Evolutionary conservation across 2,888 invertebrate species (phyloP).

Genomic region (Cremastinae sp.): DNA sequence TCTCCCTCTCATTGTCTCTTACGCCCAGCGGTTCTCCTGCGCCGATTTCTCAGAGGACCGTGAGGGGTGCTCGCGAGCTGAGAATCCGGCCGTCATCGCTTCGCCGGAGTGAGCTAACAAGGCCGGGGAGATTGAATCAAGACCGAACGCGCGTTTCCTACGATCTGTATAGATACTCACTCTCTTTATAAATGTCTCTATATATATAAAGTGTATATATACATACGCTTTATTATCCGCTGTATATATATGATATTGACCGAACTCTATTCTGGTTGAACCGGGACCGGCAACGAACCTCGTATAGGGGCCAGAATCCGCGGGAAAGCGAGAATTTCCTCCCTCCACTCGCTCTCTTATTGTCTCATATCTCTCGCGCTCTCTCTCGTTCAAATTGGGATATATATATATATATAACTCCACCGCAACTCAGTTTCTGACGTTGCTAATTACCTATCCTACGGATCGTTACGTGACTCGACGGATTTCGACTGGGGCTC

Average conservation of each 20-base stretch:
- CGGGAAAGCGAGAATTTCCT: slow-evolving; percentile 6
- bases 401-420: slow-evolving; percentile 43
- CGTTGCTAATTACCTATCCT: slow-evolving; percentile 63
- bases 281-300: slow-evolving; percentile 35
- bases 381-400: slow-evolving; percentile 32
- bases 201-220: slow-evolving; percentile 13
- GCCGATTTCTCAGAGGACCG: slow-evolving; percentile 26
- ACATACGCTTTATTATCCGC: neutral
- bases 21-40: neutral
- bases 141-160: slow-evolving; percentile 65
- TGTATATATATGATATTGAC: too few species aligned
- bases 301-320: slow-evolving; percentile 18
- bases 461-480: slow-evolving; percentile 65
- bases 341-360: slow-evolving; percentile 3
- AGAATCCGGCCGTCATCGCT: slow-evolving; percentile 45
- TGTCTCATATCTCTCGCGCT: neutral
- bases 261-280: slow-evolving; percentile 56
- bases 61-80: slow-evolving; percentile 33
- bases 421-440: slow-evolving; percentile 47
- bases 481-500: slow-evolving; percentile 59
- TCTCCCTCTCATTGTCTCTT: neutral
- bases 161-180: slow-evolving; percentile 46
- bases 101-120: slow-evolving; percentile 65
- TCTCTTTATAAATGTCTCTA: neutral
- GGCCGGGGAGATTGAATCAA: slow-evolving; percentile 72